Base-by-base conservation (phyloP, 2,797 vertebrate genomes). In the Rhinella marina region DNA sequence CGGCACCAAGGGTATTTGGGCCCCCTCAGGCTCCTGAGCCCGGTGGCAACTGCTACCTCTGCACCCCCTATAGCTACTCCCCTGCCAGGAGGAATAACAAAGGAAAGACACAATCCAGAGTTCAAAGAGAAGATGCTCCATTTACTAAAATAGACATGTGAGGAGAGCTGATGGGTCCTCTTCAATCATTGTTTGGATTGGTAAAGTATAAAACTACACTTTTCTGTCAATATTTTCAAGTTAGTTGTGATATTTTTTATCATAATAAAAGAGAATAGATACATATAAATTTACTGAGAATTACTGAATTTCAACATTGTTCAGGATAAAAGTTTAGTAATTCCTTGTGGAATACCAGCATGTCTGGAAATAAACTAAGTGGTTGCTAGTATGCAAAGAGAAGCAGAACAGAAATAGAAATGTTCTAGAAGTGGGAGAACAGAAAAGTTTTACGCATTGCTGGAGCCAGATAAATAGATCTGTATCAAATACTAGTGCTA, bases 401-500 rank as follows among this genome's bases (percentile, higher is more conserved):
- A 32, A 83, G 48, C 41, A 70, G 25, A 68, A 70, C 62, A 52
- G 48, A 29, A 66, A 41, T 19, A 32, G 27, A 72, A 25, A 77
- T 77, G 83, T 77, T 84, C 72, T 77, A 85, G 54, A 85, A 75
- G 57, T 50, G 82, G 14, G 72, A 85, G 57, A 52, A 77, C 75
- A 62, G 16, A 25, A 85, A 76, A 77, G 72, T 77, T 85, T 77
- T 85, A 25, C 50, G 48, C 57, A 25, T 70, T 54, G 41, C 85
- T 77, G 73, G 70, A 54, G 50, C 32, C 78, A 70, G 73, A 87
- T 83, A 66, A 87, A 87, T 83, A 76, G 66, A 77, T 25, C 70
- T 77, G 23, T 70, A 82, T 82, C 80, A 87, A 77, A 19, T 78
- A 23, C 68, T 68, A 87, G 81, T 78, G 62, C 73, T 64, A 66